Conservation (phyloP, 1,140 invertebrate species). For the Cryptotermes secundus region DNA sequence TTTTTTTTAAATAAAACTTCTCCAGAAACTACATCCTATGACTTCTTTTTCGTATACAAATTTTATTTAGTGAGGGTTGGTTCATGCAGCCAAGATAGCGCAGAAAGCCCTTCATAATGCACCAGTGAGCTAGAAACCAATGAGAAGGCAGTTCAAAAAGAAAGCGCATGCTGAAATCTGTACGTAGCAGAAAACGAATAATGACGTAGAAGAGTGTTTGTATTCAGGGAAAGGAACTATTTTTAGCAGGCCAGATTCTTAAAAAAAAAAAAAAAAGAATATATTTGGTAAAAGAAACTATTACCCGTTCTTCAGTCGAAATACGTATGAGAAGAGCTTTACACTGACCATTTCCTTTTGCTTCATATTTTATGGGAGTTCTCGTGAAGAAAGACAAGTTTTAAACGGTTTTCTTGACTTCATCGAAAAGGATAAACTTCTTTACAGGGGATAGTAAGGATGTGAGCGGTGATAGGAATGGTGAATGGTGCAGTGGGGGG, state of each 20-base stretch:
- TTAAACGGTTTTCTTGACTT: conserved; percentile 19
- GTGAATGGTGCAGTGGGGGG: no score
- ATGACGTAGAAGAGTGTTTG: no score
- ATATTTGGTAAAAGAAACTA: no score
- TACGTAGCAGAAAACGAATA: no score
- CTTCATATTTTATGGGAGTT: conserved; percentile 9
- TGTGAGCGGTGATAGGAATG: no score
- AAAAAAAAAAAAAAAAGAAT: no score
- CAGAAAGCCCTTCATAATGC: not conserved
- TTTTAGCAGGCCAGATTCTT: no score
- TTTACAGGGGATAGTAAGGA: not conserved
- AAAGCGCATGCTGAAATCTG: no score
- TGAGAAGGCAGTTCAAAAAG: no score
- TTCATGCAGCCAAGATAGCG: not conserved
- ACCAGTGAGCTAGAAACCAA: no score
- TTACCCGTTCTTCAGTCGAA: not conserved
- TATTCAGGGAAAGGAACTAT: no score
- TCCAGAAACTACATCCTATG: not conserved
- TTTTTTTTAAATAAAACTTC: not conserved
- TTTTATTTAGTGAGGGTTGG: not conserved
- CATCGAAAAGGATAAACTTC: conserved; percentile 6
- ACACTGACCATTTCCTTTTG: not conserved
- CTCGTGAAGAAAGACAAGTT: conserved; percentile 3
- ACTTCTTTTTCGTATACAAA: not conserved
- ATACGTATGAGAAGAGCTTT: not conserved